Conservation (phyloP, 2,113 vertebrate genomes). For the Turdus rufiventris region DNA sequence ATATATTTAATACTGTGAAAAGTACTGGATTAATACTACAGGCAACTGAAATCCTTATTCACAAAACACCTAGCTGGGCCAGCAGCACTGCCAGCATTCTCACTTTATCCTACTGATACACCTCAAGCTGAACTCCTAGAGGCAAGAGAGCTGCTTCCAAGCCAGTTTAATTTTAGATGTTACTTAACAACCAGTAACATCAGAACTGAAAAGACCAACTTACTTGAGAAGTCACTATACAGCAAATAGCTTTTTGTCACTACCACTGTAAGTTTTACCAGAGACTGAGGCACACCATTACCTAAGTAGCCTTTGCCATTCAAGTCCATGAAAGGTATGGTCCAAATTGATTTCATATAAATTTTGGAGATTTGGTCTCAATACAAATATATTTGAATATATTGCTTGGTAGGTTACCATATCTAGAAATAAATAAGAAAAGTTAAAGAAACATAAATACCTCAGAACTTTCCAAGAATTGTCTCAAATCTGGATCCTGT, state of each 20-base stretch:
- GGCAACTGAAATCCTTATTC: neutral
- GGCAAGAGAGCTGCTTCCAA: neutral
- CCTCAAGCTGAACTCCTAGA: neutral
- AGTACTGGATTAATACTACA: neutral
- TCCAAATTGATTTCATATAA: neutral
- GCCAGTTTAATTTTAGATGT: neutral
- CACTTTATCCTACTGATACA: neutral
- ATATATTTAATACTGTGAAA: neutral
- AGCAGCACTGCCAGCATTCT: neutral
- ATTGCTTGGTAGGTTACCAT: neutral
- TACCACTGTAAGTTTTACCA: neutral
- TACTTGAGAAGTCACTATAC: neutral
- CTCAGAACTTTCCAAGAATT: constrained; percentile 96
- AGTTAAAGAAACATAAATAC: constrained; percentile 67
- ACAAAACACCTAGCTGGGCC: neutral
- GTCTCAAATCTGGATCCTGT: constrained; percentile 93
- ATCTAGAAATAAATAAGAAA: neutral
- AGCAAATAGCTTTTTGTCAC: neutral
- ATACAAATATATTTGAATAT: neutral
- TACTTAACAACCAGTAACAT: neutral
- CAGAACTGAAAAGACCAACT: neutral
- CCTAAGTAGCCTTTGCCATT: neutral
- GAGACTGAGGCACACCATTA: neutral
- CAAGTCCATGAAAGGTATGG: neutral
- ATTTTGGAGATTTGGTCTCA: neutral